Evolutionary conservation across 2,888 invertebrate genomes (phyloP).

Genomic region (Ectemnius continuus): DNA sequence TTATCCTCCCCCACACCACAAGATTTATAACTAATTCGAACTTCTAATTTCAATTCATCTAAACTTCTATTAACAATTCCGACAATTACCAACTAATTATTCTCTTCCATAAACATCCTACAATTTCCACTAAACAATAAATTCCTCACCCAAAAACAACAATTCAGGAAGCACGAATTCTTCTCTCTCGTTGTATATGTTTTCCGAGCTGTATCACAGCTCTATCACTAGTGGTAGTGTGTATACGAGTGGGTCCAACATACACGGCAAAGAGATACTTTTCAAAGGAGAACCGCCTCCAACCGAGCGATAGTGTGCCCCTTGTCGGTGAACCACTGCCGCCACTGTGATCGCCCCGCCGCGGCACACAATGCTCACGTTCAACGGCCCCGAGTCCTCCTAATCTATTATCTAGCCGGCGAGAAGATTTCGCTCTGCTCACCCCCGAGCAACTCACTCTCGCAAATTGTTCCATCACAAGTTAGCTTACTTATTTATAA

Average conservation of each 20-base stretch:
- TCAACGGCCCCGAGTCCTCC: constrained; percentile 25
- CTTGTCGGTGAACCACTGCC: constrained; percentile 44
- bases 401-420: constrained; percentile 15
- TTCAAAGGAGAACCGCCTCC: constrained; percentile 61
- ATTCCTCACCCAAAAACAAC: too few species aligned
- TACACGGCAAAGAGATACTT: constrained; percentile 60
- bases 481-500: neutral
- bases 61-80: too few species aligned
- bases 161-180: too few species aligned
- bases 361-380: constrained; percentile 31
- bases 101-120: too few species aligned
- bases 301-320: constrained; percentile 40
- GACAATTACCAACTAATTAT: too few species aligned
- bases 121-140: too few species aligned
- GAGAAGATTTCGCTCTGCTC: neutral
- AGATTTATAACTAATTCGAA: too few species aligned
- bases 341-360: constrained; percentile 27
- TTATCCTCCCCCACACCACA: too few species aligned
- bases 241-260: constrained; percentile 14
- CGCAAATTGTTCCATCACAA: neutral
- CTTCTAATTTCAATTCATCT: too few species aligned
- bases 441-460: constrained; percentile 29
- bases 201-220: too few species aligned
- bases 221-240: too few species aligned
- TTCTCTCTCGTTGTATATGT: too few species aligned